These are phyloP conservation scores for Myotis lucifugus DNA, from an alignment of 2,113 vertebrate genomes.

Conservation along the genomic window DNA sequence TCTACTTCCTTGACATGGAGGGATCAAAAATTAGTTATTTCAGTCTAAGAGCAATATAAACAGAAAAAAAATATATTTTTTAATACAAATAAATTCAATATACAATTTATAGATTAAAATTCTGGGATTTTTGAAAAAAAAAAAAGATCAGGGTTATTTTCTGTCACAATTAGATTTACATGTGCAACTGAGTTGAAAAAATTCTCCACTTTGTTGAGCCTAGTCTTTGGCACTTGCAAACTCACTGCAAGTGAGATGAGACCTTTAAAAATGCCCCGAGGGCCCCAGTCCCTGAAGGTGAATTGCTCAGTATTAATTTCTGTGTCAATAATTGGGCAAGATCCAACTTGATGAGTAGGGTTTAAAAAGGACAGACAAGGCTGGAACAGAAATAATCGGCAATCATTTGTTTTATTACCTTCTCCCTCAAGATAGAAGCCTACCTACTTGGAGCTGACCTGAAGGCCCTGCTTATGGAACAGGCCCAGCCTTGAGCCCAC, in stretches of 20 bases:
- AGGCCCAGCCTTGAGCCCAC: background rate
- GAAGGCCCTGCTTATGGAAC: accelerated
- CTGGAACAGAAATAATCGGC: background rate
- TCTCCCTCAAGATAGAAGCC: background rate
- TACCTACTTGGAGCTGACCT: background rate
- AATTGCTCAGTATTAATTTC: background rate
- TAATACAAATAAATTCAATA: background rate
- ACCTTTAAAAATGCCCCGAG: background rate
- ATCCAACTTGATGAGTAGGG: background rate
- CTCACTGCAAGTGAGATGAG: background rate
- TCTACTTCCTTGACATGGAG: background rate
- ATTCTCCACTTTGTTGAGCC: background rate
- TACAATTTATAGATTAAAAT: background rate
- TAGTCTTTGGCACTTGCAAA: background rate
- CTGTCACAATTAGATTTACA: background rate
- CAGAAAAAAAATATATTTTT: background rate
- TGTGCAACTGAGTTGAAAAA: background rate
- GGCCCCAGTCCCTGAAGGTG: background rate
- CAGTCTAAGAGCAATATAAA: background rate
- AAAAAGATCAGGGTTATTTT: background rate
- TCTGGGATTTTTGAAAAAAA: background rate
- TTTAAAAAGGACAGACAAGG: background rate
- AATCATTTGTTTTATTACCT: background rate
- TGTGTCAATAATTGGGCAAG: background rate
- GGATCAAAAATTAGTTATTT: background rate